Conservation (phyloP, 2,113 vertebrate species). For the Ophiodon elongatus region DNA sequence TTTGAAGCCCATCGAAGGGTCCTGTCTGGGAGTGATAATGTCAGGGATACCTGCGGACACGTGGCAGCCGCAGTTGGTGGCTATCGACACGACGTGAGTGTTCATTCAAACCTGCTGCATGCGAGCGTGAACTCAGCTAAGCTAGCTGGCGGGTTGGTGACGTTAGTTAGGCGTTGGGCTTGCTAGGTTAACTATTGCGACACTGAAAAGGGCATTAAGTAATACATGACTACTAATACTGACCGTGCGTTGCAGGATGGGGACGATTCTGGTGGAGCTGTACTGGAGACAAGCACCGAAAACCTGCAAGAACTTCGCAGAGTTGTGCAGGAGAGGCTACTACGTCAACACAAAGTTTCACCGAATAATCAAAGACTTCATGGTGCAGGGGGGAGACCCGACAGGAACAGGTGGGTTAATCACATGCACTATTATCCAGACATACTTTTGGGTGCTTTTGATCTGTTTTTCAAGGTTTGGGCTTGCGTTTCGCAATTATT, state of each 20-base stretch:
- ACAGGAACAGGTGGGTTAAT: slow-evolving; percentile 90
- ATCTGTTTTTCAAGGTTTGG: not conserved
- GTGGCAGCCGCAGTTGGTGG: slow-evolving; percentile 92
- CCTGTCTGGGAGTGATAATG: slow-evolving; percentile 55
- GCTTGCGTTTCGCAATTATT: too few species aligned
- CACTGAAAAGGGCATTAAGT: not conserved
- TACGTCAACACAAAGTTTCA: slow-evolving; percentile 96
- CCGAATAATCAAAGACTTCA: slow-evolving; percentile 95
- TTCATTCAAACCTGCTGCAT: not conserved
- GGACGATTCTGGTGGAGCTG: slow-evolving; percentile 89
- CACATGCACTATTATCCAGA: not conserved
- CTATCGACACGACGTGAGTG: slow-evolving; percentile 92
- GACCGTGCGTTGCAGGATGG: slow-evolving; percentile 87
- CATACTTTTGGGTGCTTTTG: not conserved
- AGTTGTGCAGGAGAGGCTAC: slow-evolving; percentile 92
- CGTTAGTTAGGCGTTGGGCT: not conserved
- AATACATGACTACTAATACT: not conserved
- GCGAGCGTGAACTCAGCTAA: slow-evolving; percentile 37
- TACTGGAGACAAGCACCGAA: slow-evolving; percentile 95
- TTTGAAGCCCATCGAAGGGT: not conserved
- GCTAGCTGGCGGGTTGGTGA: not conserved
- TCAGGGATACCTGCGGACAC: slow-evolving; percentile 91
- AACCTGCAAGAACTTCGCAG: slow-evolving; percentile 96
- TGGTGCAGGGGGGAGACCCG: slow-evolving; percentile 97
- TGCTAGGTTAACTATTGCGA: not conserved